These are phyloP conservation scores for Crenichthys baileyi DNA, from an alignment of 2,797 vertebrate species.

Conservation along the genomic window DNA sequence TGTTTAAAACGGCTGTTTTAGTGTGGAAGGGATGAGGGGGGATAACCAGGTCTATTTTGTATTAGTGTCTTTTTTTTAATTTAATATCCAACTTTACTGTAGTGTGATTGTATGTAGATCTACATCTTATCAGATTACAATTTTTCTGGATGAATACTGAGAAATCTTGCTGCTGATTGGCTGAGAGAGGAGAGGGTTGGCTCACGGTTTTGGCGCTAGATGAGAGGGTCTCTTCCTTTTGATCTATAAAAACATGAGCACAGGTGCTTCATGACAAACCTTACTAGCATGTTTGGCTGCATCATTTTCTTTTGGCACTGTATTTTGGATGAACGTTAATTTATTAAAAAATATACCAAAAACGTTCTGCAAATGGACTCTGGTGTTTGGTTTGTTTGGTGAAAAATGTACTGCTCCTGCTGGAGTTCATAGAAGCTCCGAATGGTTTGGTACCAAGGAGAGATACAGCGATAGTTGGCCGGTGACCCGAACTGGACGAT, in stretches of 20 bases:
- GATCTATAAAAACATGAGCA: constrained; percentile 82
- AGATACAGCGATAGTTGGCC: no score
- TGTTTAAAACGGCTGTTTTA: constrained; percentile 84
- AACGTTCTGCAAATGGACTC: constrained; percentile 62
- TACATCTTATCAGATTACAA: constrained; percentile 69
- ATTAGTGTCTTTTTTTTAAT: constrained; percentile 84
- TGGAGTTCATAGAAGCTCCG: no score
- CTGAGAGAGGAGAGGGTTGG: constrained; percentile 80
- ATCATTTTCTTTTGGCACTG: constrained; percentile 97
- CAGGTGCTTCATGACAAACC: constrained; percentile 94
- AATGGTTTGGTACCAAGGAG: no score
- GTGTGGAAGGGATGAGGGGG: constrained; percentile 72
- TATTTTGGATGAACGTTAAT: constrained; percentile 99
- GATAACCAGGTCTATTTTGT: constrained; percentile 92
- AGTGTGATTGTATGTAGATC: constrained; percentile 92
- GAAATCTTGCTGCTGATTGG: constrained; percentile 86
- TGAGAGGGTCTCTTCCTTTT: constrained; percentile 72
- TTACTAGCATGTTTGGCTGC: constrained; percentile 97
- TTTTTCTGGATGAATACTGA: constrained; percentile 79
- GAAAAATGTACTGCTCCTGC: neutral
- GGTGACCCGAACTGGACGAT: no score
- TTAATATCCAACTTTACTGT: constrained; percentile 98
- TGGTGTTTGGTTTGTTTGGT: constrained; percentile 21
- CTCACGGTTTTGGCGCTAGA: constrained; percentile 28
- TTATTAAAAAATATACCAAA: constrained; percentile 96